Percentiles rank a stretch among this genome's conserved stretches.
These are phyloP conservation scores for Picus viridis DNA, from an alignment of 2,797 vertebrate genomes.

Conservation along the genomic window DNA sequence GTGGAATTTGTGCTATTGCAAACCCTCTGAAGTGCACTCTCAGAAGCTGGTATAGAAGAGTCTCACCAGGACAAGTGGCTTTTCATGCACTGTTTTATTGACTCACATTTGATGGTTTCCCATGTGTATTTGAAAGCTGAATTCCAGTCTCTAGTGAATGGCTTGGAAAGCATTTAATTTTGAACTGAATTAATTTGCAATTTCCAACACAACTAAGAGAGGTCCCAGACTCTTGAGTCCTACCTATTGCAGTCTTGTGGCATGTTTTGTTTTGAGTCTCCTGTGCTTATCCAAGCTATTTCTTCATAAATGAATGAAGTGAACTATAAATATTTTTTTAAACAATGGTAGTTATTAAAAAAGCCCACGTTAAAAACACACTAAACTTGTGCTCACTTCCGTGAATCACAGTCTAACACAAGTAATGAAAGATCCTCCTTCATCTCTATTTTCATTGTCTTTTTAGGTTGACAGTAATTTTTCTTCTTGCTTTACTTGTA, in stretches of 20 bases:
- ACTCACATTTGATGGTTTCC: conserved; percentile 68
- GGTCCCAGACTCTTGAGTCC: conserved; percentile 18
- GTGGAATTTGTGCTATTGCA: conserved; percentile 57
- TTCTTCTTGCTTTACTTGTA: not conserved
- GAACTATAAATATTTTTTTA: not conserved
- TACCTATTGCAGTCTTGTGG: conserved; percentile 24
- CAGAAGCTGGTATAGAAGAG: conserved; percentile 46
- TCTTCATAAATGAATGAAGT: not conserved
- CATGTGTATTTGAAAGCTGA: conserved; percentile 71
- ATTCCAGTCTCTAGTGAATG: conserved; percentile 70
- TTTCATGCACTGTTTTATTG: conserved; percentile 69
- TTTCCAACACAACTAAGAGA: conserved; percentile 37
- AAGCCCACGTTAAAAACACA: not conserved
- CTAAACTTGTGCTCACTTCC: not conserved
- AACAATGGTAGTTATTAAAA: not conserved
- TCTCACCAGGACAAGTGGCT: conserved; percentile 66
- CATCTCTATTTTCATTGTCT: not conserved
- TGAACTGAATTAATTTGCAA: conserved; percentile 63
- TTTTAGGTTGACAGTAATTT: not conserved
- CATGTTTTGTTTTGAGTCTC: conserved; percentile 8
- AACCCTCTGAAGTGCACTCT: conserved; percentile 61
- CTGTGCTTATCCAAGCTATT: not conserved
- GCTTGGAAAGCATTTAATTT: conserved; percentile 63
- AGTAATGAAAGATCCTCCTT: not conserved
- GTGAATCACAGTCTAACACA: not conserved